Conservation (phyloP, 2,797 vertebrate species). For the Chloroceryle amazona region DNA sequence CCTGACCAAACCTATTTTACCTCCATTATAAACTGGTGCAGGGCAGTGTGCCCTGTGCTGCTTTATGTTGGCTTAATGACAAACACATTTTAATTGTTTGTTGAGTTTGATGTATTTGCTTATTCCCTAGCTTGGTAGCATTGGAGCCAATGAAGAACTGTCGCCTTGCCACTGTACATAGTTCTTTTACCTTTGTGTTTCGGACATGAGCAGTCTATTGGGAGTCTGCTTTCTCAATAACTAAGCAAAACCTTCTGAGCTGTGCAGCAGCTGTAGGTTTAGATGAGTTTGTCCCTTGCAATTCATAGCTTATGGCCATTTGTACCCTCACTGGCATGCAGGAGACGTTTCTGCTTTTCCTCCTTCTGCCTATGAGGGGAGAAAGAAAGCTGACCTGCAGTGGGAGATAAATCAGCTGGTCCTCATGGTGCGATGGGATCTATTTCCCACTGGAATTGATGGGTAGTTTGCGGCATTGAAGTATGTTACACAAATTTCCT, state of each 20-base stretch:
- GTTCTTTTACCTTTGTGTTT: not conserved
- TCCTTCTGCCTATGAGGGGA: not conserved
- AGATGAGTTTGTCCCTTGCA: not conserved
- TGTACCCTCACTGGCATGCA: fast-evolving
- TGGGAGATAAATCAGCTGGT: fast-evolving
- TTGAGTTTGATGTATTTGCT: not conserved
- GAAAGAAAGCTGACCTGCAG: not conserved
- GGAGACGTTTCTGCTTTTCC: not conserved
- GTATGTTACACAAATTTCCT: not conserved
- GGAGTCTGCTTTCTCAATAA: not conserved
- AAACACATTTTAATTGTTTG: not conserved
- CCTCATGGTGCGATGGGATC: fast-evolving
- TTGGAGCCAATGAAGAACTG: fast-evolving
- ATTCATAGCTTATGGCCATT: fast-evolving
- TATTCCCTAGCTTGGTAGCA: not conserved
- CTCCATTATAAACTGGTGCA: not conserved
- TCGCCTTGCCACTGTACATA: fast-evolving
- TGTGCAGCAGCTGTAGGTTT: not conserved
- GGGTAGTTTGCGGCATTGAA: not conserved
- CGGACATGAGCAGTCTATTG: not conserved
- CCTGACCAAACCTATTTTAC: not conserved
- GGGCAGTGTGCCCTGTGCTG: not conserved
- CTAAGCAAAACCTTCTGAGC: not conserved
- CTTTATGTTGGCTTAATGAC: not conserved
- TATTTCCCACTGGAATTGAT: fast-evolving